Conservation (phyloP, 2,888 invertebrate genomes). For the Cerastis leucographa region DNA sequence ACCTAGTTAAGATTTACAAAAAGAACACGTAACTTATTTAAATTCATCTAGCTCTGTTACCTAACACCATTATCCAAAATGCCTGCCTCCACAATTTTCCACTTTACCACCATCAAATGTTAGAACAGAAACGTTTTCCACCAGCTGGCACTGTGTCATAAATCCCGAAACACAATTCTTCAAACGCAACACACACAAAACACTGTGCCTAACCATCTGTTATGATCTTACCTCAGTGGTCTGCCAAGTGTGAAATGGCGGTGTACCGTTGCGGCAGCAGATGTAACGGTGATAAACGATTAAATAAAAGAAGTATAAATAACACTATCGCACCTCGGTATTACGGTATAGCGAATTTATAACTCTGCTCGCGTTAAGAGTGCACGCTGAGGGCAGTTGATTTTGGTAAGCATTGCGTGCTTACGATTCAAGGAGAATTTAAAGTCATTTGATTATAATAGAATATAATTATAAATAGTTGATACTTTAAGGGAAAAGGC, state of each 20-base stretch:
- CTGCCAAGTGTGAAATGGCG: slow-evolving; percentile 72
- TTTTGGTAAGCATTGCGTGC: neutral
- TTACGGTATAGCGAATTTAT: slow-evolving; percentile 61
- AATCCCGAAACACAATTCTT: slow-evolving; percentile 33
- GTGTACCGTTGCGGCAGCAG: slow-evolving; percentile 68
- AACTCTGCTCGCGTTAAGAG: slow-evolving; percentile 21
- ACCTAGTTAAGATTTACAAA: neutral
- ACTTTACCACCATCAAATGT: slow-evolving; percentile 23
- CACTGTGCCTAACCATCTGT: slow-evolving; percentile 57
- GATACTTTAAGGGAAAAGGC: neutral
- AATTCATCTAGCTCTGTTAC: neutral
- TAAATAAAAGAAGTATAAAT: slow-evolving; percentile 68
- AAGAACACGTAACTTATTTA: neutral
- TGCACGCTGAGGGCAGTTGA: neutral
- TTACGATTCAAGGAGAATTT: neutral
- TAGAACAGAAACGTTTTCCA: slow-evolving; percentile 38
- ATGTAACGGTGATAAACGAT: slow-evolving; percentile 69
- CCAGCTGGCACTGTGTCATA: slow-evolving; percentile 29
- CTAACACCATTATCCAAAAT: slow-evolving; percentile 10
- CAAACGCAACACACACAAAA: slow-evolving; percentile 36
- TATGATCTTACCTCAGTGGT: slow-evolving; percentile 61
- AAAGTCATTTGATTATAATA: neutral
- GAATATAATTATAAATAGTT: no score
- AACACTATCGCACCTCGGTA: slow-evolving; percentile 62
- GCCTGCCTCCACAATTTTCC: slow-evolving; percentile 14